phyloP scores from a whole-genome alignment of 1,140 invertebrate genomes.

The Drosophila bipectinata region DNA sequence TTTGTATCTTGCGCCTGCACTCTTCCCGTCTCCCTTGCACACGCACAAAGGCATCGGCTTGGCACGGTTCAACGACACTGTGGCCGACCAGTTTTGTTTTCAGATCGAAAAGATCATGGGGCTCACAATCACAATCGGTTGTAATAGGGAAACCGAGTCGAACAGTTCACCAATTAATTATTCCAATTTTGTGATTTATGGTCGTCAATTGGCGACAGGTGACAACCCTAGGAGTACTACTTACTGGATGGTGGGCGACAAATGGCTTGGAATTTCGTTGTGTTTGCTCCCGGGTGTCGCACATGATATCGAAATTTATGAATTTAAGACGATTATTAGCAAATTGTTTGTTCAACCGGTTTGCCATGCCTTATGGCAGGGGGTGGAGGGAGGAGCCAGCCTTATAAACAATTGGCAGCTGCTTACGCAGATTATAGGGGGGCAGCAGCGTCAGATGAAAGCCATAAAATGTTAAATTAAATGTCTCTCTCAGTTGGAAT shows the following conservation, averaged over 20 bases:
- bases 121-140: conserved; percentile 9
- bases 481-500: conserved; percentile 4
- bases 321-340: conserved; percentile 54
- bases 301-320: conserved; percentile 47
- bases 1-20: conserved; percentile 62
- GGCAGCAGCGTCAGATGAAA: background rate
- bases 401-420: conserved; percentile 40
- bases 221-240: conserved; percentile 35
- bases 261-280: conserved; percentile 12
- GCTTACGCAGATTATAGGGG: conserved; percentile 31
- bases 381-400: background rate
- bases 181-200: conserved; percentile 50
- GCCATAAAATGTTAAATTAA: conserved; percentile 6
- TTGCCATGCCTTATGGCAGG: conserved; percentile 7
- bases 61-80: conserved; percentile 60
- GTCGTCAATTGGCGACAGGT: conserved; percentile 18
- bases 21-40: conserved; percentile 20
- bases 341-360: conserved; percentile 62
- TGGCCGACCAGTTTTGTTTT: conserved; percentile 59
- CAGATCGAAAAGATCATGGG: conserved; percentile 27
- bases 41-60: conserved; percentile 5
- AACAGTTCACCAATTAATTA: conserved; percentile 34
- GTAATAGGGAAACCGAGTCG: conserved; percentile 17
- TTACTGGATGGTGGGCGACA: background rate
- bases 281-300: conserved; percentile 2